Base-by-base conservation (phyloP, 2,888 invertebrate species). In the Orthosia gracilis region DNA sequence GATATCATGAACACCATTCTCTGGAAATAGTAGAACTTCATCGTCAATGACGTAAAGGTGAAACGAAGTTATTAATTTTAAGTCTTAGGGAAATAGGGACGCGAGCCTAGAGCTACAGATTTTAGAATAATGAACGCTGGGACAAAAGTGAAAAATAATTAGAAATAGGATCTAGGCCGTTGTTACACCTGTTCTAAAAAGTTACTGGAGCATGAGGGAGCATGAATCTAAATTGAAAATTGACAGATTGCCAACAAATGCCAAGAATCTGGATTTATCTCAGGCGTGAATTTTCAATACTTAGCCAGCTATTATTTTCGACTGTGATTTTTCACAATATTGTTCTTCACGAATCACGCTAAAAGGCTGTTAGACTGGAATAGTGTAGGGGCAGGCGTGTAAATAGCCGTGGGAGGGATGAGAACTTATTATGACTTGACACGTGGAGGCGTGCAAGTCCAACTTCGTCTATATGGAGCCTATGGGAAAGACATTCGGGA, bases 101-200 rank as follows among this genome's bases (percentile, higher is more conserved):
- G 45, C 23, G 31, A 21, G 50, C n/a, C 23, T 12, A 7, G 11
- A 72, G 7, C 26, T 45, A 23, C 5, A 31, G 13, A n/a, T 72
- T 73, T 7, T 45, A 54, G n/a, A 69, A n/a, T 57, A 73, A 63
- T 49, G 13, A 57, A 50, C 23, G 13, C 40, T 49, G 11, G 17
- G 7, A 15, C 49, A 54, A 73, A n/a, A 11, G 12, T 0, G 3
- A 45, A 49, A 58, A 52, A 15, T 21, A 58, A 50, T 50, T 45
- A 23, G 11, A 50, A 58, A 23, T 49, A 18, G 0, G 21, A 55
- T 26, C 31, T 69, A 23, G 13, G 12, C 13, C n/a, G 26, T 61
- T 45, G 4, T 2, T 11, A 12, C 15, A 65, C 21, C 11, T 5
- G 49, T n/a, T 49, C 40, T 45, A 7, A 17, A 40, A 58, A 45